phyloP scores from a whole-genome alignment of 2,888 invertebrate species.

The Latheticus oryzae region DNA sequence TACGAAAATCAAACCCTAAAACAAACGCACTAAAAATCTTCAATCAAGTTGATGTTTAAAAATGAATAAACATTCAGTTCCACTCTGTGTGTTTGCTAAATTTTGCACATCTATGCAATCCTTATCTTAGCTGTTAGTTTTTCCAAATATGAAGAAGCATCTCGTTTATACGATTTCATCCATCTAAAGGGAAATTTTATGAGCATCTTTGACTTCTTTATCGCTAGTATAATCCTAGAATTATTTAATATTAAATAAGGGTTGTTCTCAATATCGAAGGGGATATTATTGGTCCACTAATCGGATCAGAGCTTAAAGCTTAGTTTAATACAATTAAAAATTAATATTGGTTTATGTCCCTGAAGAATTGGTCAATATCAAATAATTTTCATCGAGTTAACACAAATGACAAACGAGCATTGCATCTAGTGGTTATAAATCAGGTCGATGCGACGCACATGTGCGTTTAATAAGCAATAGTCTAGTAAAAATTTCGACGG shows the following conservation, averaged over 20 bases:
- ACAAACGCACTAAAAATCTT: slow-evolving; percentile 10
- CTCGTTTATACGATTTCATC: slow-evolving; percentile 9
- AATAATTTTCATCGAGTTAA: no score
- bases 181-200: slow-evolving; percentile 20
- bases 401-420: slow-evolving; percentile 8
- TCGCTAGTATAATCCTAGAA: slow-evolving; percentile 17
- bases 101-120: no score
- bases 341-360: slow-evolving; percentile 32
- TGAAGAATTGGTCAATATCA: slow-evolving; percentile 13
- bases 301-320: slow-evolving; percentile 36
- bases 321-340: slow-evolving; percentile 37
- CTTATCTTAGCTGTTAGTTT: no score
- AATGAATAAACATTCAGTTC: no score
- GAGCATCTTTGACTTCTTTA: slow-evolving; percentile 33
- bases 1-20: background rate
- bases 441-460: slow-evolving; percentile 24
- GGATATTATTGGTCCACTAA: slow-evolving; percentile 34
- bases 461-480: slow-evolving; percentile 31
- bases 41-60: no score
- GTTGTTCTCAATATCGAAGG: slow-evolving; percentile 16
- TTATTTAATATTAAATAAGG: slow-evolving; percentile 28
- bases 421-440: slow-evolving; percentile 21
- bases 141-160: slow-evolving; percentile 14
- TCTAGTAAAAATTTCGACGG: slow-evolving; percentile 41
- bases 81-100: no score